Evolutionary conservation across 2,797 vertebrate species (phyloP).

Genomic region (Silurus aristotelis): DNA sequence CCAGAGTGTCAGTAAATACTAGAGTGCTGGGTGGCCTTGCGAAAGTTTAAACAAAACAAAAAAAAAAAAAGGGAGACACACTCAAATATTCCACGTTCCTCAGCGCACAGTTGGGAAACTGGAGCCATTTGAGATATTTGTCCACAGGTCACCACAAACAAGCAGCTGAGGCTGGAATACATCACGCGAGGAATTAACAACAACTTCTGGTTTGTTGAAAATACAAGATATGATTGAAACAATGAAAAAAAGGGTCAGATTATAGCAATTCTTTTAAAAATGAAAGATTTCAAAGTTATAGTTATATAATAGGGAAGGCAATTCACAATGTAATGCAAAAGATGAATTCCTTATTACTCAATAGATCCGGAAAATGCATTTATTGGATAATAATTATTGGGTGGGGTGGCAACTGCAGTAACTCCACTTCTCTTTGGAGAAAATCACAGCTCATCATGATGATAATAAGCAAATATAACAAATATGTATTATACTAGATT

Average conservation of each 20-base stretch:
- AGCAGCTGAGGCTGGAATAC: conserved; percentile 18
- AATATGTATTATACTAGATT: background rate
- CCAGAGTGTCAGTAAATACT: conserved; percentile 53
- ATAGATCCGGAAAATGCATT: background rate
- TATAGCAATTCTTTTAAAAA: background rate
- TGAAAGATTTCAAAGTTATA: background rate
- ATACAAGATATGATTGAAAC: background rate
- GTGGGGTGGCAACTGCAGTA: background rate
- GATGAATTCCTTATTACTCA: too few species aligned
- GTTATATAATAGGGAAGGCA: background rate
- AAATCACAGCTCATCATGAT: background rate
- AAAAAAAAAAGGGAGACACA: conserved; percentile 48
- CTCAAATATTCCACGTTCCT: conserved; percentile 34
- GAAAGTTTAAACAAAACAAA: conserved; percentile 58
- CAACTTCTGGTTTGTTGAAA: background rate
- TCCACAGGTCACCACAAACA: conserved; percentile 45
- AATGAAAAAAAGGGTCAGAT: background rate
- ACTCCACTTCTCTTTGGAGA: background rate
- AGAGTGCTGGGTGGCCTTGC: conserved; percentile 58
- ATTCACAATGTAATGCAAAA: background rate
- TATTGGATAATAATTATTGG: background rate
- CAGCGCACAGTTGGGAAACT: conserved; percentile 33
- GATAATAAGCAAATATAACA: background rate
- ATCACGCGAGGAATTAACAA: background rate
- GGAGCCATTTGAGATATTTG: conserved; percentile 32